A percentile compares a stretch with the other conserved stretches of the same genome.
phyloP scores from a whole-genome alignment of 1,140 invertebrate genomes.

The Macrobrachium rosenbergii region DNA sequence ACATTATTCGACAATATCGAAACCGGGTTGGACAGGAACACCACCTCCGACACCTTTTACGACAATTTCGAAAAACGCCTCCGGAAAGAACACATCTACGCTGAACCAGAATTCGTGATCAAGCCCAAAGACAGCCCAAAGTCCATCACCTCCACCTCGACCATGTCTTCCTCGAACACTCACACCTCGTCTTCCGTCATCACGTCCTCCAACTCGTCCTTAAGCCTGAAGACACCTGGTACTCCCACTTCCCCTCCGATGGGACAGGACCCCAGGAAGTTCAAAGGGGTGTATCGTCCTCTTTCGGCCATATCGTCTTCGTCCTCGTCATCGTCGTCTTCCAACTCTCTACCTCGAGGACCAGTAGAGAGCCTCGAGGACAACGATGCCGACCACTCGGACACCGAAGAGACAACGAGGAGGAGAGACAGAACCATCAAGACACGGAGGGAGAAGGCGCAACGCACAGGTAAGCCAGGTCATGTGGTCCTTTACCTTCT shows the following conservation, averaged over 20 bases:
- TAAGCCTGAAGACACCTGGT: neutral
- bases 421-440: slow-evolving; percentile 47
- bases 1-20: slow-evolving; percentile 43
- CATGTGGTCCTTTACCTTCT: neutral
- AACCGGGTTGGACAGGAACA: neutral
- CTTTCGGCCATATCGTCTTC: slow-evolving; percentile 81
- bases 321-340: slow-evolving; percentile 70
- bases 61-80: slow-evolving; percentile 21
- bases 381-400: slow-evolving; percentile 43
- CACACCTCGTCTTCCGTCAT: slow-evolving; percentile 1
- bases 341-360: slow-evolving; percentile 67
- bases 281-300: slow-evolving; percentile 72
- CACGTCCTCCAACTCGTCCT: neutral
- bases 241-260: neutral
- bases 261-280: slow-evolving; percentile 38
- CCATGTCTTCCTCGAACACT: slow-evolving; percentile 7
- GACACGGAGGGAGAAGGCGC: slow-evolving; percentile 38
- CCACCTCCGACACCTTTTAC: neutral
- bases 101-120: slow-evolving; percentile 28
- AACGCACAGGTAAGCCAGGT: slow-evolving; percentile 42
- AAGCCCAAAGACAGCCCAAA: slow-evolving; percentile 54
- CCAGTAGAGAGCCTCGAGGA: slow-evolving; percentile 79
- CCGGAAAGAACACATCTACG: slow-evolving; percentile 25
- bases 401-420: slow-evolving; percentile 41
- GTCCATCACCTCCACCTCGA: slow-evolving; percentile 50